phyloP scores from a whole-genome alignment of 2,113 vertebrate species.

The Isichthys henryi region DNA sequence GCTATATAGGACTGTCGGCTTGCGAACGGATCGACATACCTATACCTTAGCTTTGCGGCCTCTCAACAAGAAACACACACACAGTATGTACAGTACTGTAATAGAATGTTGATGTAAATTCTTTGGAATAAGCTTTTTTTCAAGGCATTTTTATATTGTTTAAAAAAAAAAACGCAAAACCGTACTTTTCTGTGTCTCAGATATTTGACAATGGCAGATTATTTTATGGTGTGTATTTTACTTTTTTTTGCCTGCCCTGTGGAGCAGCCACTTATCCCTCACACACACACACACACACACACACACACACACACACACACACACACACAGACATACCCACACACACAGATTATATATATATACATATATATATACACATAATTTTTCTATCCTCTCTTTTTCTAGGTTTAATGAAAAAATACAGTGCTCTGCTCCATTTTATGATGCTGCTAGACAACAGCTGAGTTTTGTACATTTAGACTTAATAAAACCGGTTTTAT shows the following conservation, averaged over 20 bases:
- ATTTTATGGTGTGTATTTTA: constrained; percentile 23
- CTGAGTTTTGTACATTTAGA: constrained; percentile 72
- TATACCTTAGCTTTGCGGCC: constrained; percentile 48
- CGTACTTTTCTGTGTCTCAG: constrained; percentile 60
- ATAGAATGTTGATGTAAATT: constrained; percentile 37
- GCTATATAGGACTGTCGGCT: constrained; percentile 12
- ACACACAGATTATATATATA: not conserved
- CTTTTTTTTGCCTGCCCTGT: constrained; percentile 69
- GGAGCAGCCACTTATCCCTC: constrained; percentile 57
- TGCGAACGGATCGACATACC: constrained; percentile 54
- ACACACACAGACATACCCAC: not conserved
- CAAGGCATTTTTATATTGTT: constrained; percentile 51
- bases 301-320: constrained; percentile 30
- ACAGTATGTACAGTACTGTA: constrained; percentile 60
- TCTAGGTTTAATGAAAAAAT: constrained; percentile 43
- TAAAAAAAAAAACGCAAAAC: constrained; percentile 50
- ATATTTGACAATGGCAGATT: constrained; percentile 57
- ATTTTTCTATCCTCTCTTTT: constrained; percentile 51
- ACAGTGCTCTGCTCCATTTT: constrained; percentile 36
- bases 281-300: constrained; percentile 21
- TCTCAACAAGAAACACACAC: constrained; percentile 56
- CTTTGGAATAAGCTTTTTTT: constrained; percentile 54
- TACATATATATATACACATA: constrained; percentile 36
- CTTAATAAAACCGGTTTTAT: constrained; percentile 58
- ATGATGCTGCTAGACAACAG: constrained; percentile 76